phyloP scores from a whole-genome alignment of 2,113 vertebrate species.

The Neodontobutis hainanensis region DNA sequence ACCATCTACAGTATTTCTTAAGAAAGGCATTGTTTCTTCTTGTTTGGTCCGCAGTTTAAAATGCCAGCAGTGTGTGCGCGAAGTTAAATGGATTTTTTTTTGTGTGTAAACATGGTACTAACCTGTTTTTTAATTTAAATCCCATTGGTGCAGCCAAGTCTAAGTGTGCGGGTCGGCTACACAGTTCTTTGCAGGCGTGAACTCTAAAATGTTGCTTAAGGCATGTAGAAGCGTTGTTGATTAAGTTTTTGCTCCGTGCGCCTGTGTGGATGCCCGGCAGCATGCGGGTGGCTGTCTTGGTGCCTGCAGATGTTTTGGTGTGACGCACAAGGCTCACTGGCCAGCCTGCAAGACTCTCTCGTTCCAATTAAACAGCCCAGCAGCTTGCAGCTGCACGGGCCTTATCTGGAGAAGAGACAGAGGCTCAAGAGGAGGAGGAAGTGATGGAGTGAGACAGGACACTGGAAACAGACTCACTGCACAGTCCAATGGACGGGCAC shows the following conservation, averaged over 20 bases:
- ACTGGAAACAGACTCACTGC: slow-evolving; percentile 24
- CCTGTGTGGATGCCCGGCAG: slow-evolving; percentile 24
- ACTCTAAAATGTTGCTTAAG: slow-evolving; percentile 56
- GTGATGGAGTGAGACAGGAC: slow-evolving; percentile 35
- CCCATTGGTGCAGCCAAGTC: not conserved
- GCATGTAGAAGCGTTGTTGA: slow-evolving; percentile 17
- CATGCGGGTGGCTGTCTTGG: slow-evolving; percentile 51
- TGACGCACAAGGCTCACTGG: slow-evolving; percentile 64
- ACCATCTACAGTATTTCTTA: too few relatives aligned
- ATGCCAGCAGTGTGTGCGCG: too few relatives aligned
- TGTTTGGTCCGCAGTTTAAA: too few relatives aligned
- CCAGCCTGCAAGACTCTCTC: slow-evolving; percentile 62
- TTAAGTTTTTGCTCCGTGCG: slow-evolving; percentile 26
- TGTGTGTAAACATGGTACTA: too few relatives aligned
- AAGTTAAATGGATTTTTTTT: too few relatives aligned
- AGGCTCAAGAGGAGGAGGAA: not conserved
- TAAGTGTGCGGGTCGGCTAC: not conserved
- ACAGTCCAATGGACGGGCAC: slow-evolving; percentile 9
- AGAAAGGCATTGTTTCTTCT: too few relatives aligned
- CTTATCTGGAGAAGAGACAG: slow-evolving; percentile 57
- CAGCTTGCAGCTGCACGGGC: slow-evolving; percentile 67
- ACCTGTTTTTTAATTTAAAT: too few relatives aligned
- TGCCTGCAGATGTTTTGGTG: slow-evolving; percentile 71
- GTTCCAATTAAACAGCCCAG: slow-evolving; percentile 76
- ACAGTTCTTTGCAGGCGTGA: slow-evolving; percentile 29